Evolutionary conservation across 2,113 vertebrate species (phyloP).

Genomic region (Dendropsophus ebraccatus): DNA sequence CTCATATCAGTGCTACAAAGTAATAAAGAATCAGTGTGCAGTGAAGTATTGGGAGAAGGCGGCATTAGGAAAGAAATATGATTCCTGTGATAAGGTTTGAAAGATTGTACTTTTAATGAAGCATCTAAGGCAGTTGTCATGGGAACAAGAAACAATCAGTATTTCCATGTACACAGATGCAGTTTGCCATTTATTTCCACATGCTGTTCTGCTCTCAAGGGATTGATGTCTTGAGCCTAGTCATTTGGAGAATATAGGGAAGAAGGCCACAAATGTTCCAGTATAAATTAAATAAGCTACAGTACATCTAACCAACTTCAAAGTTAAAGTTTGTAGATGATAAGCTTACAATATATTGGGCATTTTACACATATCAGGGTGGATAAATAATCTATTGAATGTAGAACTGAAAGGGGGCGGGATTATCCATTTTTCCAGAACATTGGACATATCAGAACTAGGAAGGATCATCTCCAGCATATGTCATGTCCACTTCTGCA

Average conservation of each 20-base stretch:
- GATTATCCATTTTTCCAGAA: neutral
- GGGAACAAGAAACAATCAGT: constrained; percentile 47
- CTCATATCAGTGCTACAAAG: constrained; percentile 29
- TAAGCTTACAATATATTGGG: neutral
- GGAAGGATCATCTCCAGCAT: neutral
- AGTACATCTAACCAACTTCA: neutral
- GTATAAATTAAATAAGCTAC: neutral
- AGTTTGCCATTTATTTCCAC: constrained; percentile 48
- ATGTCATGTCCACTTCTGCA: neutral
- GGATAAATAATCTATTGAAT: neutral
- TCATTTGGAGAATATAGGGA: constrained; percentile 4
- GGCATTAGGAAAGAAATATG: constrained; percentile 46
- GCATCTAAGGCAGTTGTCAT: constrained; percentile 49
- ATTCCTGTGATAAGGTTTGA: constrained; percentile 36
- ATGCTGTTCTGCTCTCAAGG: constrained; percentile 18
- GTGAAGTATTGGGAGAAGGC: constrained; percentile 30
- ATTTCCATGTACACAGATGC: constrained; percentile 53
- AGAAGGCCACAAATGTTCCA: neutral
- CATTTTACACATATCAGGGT: neutral
- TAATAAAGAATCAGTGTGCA: constrained; percentile 46
- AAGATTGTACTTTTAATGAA: constrained; percentile 56
- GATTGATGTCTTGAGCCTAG: neutral
- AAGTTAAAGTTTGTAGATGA: neutral
- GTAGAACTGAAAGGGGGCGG: neutral
- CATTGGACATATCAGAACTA: neutral